Evolutionary conservation across 2,113 vertebrate species (phyloP).

Genomic region (Baryphthengus martii): DNA sequence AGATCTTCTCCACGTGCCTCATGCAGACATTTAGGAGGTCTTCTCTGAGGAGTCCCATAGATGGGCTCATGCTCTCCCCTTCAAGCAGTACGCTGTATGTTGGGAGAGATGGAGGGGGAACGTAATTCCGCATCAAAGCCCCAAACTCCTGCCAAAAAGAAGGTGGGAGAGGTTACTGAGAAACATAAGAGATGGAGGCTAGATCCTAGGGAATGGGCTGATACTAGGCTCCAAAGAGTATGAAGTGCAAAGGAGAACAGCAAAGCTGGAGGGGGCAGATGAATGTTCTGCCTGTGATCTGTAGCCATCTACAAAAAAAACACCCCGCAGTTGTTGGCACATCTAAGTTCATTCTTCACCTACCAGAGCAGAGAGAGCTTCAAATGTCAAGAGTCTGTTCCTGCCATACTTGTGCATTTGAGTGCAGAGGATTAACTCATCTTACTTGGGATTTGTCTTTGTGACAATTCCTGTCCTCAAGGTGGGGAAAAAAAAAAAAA

Average conservation of each 20-base stretch:
- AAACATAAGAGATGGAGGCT: not conserved
- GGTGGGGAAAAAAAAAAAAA: not conserved
- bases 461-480: not conserved
- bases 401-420: not conserved
- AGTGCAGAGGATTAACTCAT: accelerated
- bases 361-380: not conserved
- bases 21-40: slow-evolving; percentile 78
- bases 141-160: slow-evolving; percentile 73
- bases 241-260: not conserved
- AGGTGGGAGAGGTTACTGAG: not conserved
- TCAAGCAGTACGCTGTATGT: slow-evolving; percentile 80
- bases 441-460: not conserved
- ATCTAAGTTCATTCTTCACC: not conserved
- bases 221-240: not conserved
- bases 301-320: not conserved
- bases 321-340: accelerated
- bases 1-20: slow-evolving; percentile 81
- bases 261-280: not conserved
- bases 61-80: slow-evolving; percentile 77
- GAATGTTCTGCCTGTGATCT: not conserved
- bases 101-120: slow-evolving; percentile 75
- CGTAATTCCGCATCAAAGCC: slow-evolving; percentile 76
- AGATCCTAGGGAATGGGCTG: not conserved
- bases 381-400: not conserved
- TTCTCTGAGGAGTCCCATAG: slow-evolving; percentile 75